Evolutionary conservation across 2,113 vertebrate species (phyloP).

Genomic region (Nesogale talazaci): DNA sequence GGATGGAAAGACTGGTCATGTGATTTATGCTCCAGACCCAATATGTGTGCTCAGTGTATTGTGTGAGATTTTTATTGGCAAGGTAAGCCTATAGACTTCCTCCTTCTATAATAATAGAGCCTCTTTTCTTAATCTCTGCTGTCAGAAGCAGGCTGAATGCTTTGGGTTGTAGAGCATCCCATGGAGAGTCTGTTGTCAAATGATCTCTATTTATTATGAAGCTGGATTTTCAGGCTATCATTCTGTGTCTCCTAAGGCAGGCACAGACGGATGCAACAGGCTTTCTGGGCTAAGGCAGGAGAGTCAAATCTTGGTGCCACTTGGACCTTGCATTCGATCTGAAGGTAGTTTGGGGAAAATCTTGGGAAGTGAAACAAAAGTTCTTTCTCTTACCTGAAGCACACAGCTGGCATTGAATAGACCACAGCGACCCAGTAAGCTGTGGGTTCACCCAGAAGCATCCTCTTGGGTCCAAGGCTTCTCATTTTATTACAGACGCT

Average conservation of each 20-base stretch:
- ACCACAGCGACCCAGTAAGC: background rate
- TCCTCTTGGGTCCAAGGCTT: background rate
- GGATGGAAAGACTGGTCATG: conserved; percentile 54
- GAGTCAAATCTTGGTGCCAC: conserved; percentile 41
- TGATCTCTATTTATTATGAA: conserved; percentile 74
- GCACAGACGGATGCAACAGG: conserved; percentile 62
- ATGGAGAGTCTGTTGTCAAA: conserved; percentile 79
- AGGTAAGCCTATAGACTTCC: conserved; percentile 73
- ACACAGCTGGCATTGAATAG: background rate
- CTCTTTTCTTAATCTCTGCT: conserved; percentile 76
- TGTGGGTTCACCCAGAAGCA: background rate
- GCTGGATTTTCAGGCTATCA: conserved; percentile 80
- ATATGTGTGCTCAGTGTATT: conserved; percentile 71
- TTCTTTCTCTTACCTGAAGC: background rate
- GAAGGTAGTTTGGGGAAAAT: conserved; percentile 34
- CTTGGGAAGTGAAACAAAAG: conserved; percentile 31
- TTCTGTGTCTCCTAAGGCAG: conserved; percentile 73
- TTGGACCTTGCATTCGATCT: background rate
- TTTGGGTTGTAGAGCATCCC: conserved; percentile 79
- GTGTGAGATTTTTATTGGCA: conserved; percentile 71
- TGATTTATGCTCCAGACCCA: conserved; percentile 65
- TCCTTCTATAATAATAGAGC: conserved; percentile 77
- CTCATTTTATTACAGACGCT: background rate
- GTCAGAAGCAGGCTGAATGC: conserved; percentile 80
- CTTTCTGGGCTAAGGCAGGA: conserved; percentile 43